phyloP scores from a whole-genome alignment of 2,113 vertebrate species.

The Pelodiscus sinensis region DNA sequence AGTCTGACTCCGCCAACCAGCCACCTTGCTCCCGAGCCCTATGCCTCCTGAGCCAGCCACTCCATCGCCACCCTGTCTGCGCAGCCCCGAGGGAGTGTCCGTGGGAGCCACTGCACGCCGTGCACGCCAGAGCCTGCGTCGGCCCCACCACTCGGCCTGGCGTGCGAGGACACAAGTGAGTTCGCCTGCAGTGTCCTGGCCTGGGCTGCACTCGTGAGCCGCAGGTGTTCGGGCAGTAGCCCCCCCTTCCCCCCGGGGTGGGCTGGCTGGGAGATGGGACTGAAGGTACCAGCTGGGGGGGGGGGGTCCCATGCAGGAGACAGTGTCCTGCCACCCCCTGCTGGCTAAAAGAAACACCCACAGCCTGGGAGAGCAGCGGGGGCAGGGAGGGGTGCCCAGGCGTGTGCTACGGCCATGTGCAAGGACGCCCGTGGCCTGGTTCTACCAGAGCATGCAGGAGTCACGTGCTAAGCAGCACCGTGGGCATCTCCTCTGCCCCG shows the following conservation, averaged over 20 bases:
- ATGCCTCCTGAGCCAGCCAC: conserved; percentile 20
- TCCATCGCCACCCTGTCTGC: not conserved
- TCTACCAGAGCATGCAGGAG: not conserved
- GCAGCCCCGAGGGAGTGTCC: conserved; percentile 4
- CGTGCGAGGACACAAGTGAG: conserved; percentile 63
- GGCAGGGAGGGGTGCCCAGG: too few relatives aligned
- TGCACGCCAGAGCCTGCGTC: not conserved
- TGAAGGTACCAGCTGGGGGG: not conserved
- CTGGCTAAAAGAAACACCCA: not conserved
- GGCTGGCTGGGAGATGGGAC: not conserved
- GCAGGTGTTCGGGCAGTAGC: not conserved
- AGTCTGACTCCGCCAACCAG: not conserved
- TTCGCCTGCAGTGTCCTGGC: too few relatives aligned
- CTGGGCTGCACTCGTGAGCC: too few relatives aligned
- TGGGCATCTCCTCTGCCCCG: not conserved
- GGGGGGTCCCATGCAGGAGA: not conserved
- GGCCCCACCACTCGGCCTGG: not conserved
- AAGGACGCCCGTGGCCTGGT: not conserved
- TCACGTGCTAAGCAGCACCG: not conserved
- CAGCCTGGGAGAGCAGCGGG: too few relatives aligned
- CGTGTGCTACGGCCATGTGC: too few relatives aligned
- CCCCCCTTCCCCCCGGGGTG: not conserved
- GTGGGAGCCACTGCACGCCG: conserved; percentile 60
- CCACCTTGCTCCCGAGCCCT: conserved; percentile 13
- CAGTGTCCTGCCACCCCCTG: not conserved